Conservation (phyloP, 2,113 vertebrate genomes). For the Hemicordylus capensis region DNA sequence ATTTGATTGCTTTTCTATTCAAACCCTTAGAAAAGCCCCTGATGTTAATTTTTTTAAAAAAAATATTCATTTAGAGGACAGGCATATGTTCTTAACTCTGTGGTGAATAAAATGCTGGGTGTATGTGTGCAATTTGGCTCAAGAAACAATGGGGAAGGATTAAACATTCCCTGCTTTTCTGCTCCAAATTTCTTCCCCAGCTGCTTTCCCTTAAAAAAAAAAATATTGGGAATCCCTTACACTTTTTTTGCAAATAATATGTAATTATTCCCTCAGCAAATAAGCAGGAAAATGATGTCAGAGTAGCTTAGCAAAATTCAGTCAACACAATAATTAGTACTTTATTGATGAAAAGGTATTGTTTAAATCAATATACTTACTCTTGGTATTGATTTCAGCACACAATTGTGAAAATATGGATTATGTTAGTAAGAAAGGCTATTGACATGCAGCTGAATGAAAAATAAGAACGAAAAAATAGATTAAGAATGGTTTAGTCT, state of each 20-base stretch:
- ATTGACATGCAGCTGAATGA: conserved; percentile 43
- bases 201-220: background rate
- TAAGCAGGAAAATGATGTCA: conserved; percentile 9
- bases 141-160: background rate
- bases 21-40: background rate
- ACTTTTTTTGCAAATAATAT: too few species aligned
- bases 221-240: too few species aligned
- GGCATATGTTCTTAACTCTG: background rate
- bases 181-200: background rate
- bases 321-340: conserved; percentile 37
- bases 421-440: conserved; percentile 19
- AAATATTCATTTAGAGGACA: background rate
- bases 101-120: background rate
- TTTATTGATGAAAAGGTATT: conserved; percentile 49
- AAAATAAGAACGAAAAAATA: conserved; percentile 22
- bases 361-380: conserved; percentile 52
- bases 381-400: conserved; percentile 30
- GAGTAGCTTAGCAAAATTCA: conserved; percentile 29
- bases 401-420: conserved; percentile 51
- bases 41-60: background rate
- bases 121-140: background rate
- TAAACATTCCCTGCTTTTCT: background rate
- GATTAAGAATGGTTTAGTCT: conserved; percentile 28
- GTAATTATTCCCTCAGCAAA: background rate
- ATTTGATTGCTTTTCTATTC: background rate